phyloP scores from a whole-genome alignment of 2,797 vertebrate genomes.

The Apogon hyalosoma region DNA sequence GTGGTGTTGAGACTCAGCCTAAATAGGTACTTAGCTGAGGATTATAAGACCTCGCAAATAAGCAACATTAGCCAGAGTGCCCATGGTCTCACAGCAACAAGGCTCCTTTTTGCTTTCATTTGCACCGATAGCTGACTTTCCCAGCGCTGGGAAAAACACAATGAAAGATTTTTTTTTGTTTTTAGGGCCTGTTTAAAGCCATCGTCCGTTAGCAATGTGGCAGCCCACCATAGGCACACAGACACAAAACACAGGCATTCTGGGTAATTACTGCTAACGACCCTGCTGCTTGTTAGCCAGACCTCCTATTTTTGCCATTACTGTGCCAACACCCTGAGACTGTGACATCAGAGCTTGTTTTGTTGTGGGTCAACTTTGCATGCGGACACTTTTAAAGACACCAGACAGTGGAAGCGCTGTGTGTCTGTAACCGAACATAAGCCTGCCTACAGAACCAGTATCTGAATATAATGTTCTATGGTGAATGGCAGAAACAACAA shows the following conservation, averaged over 20 bases:
- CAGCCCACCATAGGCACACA: conserved; percentile 75
- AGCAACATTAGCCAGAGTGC: conserved; percentile 63
- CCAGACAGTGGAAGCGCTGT: conserved; percentile 75
- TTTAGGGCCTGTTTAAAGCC: conserved; percentile 72
- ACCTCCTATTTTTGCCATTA: conserved; percentile 76
- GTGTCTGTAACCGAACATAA: conserved; percentile 49
- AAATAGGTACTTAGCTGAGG: conserved; percentile 70
- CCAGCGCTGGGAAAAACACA: conserved; percentile 72
- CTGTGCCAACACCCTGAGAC: conserved; percentile 80
- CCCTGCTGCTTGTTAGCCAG: conserved; percentile 76
- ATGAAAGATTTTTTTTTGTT: conserved; percentile 63
- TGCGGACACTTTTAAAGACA: conserved; percentile 79
- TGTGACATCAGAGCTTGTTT: conserved; percentile 85
- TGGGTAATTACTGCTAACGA: conserved; percentile 88
- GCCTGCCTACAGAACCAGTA: conserved; percentile 47
- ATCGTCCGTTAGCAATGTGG: conserved; percentile 75
- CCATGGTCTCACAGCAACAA: conserved; percentile 55
- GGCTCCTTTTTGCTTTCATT: conserved; percentile 55
- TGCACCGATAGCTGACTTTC: conserved; percentile 61
- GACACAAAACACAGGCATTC: conserved; percentile 80
- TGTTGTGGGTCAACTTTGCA: conserved; percentile 85
- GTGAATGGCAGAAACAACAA: conserved; percentile 23
- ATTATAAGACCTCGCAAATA: conserved; percentile 70
- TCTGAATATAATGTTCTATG: conserved; percentile 44
- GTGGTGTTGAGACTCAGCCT: conserved; percentile 62